These are phyloP conservation scores for Coelopa pilipes DNA, from an alignment of 2,888 invertebrate genomes.

Conservation along the genomic window DNA sequence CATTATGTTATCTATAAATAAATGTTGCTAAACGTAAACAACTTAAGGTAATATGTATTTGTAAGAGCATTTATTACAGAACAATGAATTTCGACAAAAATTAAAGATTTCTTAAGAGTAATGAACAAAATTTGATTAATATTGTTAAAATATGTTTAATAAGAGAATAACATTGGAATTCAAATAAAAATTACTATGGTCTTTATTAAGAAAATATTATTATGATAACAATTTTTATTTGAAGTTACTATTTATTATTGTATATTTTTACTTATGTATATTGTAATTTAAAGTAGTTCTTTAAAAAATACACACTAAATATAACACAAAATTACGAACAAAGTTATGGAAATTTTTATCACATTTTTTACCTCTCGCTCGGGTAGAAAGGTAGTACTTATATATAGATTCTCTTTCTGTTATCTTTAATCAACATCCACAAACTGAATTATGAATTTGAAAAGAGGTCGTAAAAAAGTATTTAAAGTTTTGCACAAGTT, in stretches of 20 bases:
- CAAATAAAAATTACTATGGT: constrained; percentile 3
- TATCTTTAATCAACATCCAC: no score
- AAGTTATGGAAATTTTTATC: no score
- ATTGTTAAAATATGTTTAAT: constrained; percentile 33
- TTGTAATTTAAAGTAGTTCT: background rate
- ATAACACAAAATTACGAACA: background rate
- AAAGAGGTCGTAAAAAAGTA: no score
- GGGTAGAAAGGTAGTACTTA: background rate
- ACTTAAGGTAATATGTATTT: background rate
- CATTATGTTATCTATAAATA: background rate
- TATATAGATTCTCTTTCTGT: no score
- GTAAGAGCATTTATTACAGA: background rate
- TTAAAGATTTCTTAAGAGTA: constrained; percentile 27
- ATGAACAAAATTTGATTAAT: constrained; percentile 18
- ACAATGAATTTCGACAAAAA: constrained; percentile 4
- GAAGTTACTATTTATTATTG: constrained; percentile 19
- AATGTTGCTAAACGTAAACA: background rate
- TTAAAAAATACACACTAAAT: constrained; percentile 1
- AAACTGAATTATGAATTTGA: no score
- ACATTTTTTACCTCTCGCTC: background rate
- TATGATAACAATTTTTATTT: background rate
- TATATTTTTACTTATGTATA: background rate
- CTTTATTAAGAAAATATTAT: constrained; percentile 5
- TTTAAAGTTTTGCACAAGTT: no score
- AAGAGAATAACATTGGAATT: background rate